A percentile compares a stretch with the other conserved stretches of the same genome.
phyloP scores from a whole-genome alignment of 1,140 invertebrate species.

The Harpegnathos saltator region DNA sequence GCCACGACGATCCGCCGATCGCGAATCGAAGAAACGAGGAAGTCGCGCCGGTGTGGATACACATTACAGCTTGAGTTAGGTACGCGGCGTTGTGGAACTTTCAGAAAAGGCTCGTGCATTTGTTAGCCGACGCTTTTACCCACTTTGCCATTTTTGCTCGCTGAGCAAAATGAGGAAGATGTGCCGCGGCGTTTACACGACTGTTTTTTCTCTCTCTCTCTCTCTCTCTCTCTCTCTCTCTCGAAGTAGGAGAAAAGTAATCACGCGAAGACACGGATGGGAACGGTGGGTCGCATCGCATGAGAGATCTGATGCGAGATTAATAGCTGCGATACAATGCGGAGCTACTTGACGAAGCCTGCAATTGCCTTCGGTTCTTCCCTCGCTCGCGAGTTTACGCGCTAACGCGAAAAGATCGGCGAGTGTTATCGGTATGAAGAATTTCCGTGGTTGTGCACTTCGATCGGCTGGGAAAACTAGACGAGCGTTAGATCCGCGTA shows the following conservation, averaged over 20 bases:
- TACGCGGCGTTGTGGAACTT: neutral
- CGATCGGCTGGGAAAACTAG: too few species aligned
- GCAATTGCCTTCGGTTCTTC: neutral
- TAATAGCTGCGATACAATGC: neutral
- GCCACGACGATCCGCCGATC: slow-evolving; percentile 1
- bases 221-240: too few species aligned
- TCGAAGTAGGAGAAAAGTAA: neutral
- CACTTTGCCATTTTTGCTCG: neutral
- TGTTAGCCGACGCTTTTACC: slow-evolving; percentile 9
- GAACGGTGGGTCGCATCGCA: neutral
- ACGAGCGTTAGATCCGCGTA: too few species aligned
- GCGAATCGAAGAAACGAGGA: slow-evolving; percentile 10
- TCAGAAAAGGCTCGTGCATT: slow-evolving; percentile 10
- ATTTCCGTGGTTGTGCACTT: too few species aligned
- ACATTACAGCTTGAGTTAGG: too few species aligned
- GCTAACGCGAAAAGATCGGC: neutral
- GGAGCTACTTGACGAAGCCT: neutral
- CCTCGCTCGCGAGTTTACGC: neutral
- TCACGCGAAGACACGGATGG: neutral
- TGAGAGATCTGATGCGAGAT: neutral
- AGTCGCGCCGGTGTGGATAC: neutral
- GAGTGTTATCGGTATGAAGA: neutral
- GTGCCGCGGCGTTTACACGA: neutral
- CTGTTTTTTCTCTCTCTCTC: too few species aligned
- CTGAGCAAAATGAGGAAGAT: neutral